A percentile compares a stretch with the other conserved stretches of the same genome.
Evolutionary conservation across 1,140 invertebrate species (phyloP).

Genomic region (Rhagoletis pomonella): DNA sequence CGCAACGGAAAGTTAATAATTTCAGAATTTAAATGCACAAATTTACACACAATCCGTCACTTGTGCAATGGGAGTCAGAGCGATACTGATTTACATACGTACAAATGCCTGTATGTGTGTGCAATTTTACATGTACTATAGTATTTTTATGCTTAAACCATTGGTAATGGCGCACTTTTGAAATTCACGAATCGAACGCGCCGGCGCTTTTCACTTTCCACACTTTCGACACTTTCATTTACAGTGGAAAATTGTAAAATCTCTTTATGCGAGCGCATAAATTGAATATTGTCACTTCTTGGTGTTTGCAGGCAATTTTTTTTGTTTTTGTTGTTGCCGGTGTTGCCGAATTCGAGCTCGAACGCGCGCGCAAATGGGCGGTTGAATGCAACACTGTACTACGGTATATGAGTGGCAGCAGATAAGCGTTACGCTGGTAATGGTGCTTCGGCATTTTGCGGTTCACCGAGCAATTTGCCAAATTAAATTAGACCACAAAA

Average conservation of each 20-base stretch:
- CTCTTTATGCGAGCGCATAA: conserved; percentile 41
- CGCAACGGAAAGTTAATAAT: conserved; percentile 14
- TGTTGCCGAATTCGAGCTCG: not conserved
- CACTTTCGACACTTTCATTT: conserved; percentile 34
- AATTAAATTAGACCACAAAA: conserved; percentile 72
- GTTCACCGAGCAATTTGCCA: conserved; percentile 59
- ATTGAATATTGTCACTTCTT: conserved; percentile 52
- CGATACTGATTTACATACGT: not conserved
- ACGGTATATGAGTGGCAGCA: not conserved
- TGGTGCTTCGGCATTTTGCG: conserved; percentile 36
- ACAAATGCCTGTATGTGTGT: not conserved
- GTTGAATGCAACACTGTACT: not conserved
- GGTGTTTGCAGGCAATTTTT: conserved; percentile 2
- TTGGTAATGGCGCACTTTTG: not conserved
- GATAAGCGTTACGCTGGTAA: not conserved
- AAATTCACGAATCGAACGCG: conserved; percentile 30
- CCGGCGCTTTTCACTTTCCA: not conserved
- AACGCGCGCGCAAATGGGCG: too few relatives aligned
- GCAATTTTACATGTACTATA: not conserved
- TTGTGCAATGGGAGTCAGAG: not conserved
- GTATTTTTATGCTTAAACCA: too few relatives aligned
- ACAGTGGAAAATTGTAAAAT: conserved; percentile 35
- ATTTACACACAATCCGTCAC: conserved; percentile 29
- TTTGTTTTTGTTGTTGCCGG: not conserved
- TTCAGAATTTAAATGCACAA: conserved; percentile 23